Conservation (phyloP, 2,113 vertebrate genomes). For the Ascaphus truei region DNA sequence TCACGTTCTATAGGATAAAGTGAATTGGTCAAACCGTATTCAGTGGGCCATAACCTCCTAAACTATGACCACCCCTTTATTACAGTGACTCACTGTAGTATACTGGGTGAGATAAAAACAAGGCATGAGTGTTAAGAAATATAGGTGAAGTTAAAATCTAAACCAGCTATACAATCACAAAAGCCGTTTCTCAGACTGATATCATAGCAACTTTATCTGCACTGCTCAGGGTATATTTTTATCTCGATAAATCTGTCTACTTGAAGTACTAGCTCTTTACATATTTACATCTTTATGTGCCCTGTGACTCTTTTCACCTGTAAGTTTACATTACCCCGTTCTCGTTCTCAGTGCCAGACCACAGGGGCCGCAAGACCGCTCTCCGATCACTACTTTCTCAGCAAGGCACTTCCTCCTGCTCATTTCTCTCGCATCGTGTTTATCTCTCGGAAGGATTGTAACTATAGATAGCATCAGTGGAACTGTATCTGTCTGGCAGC, state of each 20-base stretch:
- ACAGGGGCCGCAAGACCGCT: constrained; percentile 59
- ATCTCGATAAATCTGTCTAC: constrained; percentile 37
- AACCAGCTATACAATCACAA: neutral
- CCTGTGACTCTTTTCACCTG: constrained; percentile 43
- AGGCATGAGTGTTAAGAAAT: too few relatives aligned
- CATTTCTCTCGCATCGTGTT: constrained; percentile 52
- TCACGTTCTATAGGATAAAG: too few relatives aligned
- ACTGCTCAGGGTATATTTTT: neutral
- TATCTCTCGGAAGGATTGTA: constrained; percentile 69
- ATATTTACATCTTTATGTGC: constrained; percentile 37
- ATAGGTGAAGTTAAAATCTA: too few relatives aligned
- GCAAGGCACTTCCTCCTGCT: constrained; percentile 67
- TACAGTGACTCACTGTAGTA: too few relatives aligned
- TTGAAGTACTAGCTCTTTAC: constrained; percentile 35
- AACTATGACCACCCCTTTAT: too few relatives aligned
- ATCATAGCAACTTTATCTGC: neutral
- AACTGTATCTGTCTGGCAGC: constrained; percentile 74
- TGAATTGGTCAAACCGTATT: too few relatives aligned
- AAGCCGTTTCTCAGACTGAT: neutral
- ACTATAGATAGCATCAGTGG: constrained; percentile 71
- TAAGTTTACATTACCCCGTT: constrained; percentile 27
- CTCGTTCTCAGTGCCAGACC: constrained; percentile 58
- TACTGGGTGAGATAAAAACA: too few relatives aligned
- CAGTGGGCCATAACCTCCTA: too few relatives aligned
- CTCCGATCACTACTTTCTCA: constrained; percentile 61